These are phyloP conservation scores for Lepus oiostolus DNA, from an alignment of 2,797 vertebrate species.

Conservation along the genomic window DNA sequence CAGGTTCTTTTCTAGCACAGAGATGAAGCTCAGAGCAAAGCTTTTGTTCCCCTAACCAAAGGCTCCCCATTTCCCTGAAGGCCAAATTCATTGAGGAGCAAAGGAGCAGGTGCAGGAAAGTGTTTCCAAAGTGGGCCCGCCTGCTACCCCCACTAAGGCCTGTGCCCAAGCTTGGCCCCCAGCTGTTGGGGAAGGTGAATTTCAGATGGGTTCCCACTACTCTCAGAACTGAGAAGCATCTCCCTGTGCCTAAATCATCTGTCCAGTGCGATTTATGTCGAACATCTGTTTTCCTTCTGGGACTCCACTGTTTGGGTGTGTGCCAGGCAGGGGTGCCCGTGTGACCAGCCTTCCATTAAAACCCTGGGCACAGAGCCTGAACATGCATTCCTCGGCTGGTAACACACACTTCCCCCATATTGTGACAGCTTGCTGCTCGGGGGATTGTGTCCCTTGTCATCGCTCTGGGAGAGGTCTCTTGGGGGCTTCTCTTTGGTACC, in stretches of 20 bases:
- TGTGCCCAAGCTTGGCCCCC: neutral
- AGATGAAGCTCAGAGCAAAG: neutral
- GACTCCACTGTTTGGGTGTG: neutral
- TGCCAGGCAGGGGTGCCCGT: neutral
- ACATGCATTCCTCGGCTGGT: neutral
- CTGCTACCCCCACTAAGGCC: neutral
- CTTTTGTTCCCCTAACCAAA: neutral
- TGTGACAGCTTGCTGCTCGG: neutral
- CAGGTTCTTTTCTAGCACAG: neutral
- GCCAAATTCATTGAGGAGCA: neutral
- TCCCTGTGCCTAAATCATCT: neutral
- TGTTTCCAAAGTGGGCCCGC: neutral
- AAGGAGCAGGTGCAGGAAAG: neutral
- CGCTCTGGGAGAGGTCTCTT: neutral
- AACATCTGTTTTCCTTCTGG: neutral
- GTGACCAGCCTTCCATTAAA: neutral
- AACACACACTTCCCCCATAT: neutral
- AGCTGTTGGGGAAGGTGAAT: neutral
- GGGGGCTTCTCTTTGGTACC: neutral
- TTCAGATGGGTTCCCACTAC: neutral
- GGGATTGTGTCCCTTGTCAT: too few species aligned
- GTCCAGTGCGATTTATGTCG: neutral
- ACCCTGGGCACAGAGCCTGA: neutral
- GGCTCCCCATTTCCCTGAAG: neutral
- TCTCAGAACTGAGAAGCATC: neutral